Base-by-base conservation (phyloP, 2,888 invertebrate genomes). In the Agelastica alni region DNA sequence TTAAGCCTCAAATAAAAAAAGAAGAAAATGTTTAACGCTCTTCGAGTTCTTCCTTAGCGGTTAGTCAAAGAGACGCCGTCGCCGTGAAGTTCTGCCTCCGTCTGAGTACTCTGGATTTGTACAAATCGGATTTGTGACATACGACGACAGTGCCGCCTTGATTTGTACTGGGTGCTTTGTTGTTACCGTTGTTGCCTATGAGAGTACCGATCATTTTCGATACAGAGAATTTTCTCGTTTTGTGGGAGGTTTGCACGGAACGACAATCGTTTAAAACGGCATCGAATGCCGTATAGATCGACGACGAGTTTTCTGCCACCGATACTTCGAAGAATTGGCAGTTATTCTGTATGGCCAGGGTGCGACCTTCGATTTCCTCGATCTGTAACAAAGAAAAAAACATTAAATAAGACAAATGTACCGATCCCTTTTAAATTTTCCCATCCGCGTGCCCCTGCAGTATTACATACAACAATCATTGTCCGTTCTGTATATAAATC, bases 281-380 rank as follows among this genome's bases (percentile, higher is more conserved):
- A 71, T 89, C 88, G 67, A 91, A 87, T 52, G 88, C 85, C 41
- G 86, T 82, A 75, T 88, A 88, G 37, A 90, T 83, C 65, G 85
- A 85, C 10, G 85, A 83, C 16, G 85, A 86, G 76, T 89, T 89
- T 74, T 90, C 89, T 0, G 89, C 89, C 4, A 89, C 89, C 14
- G 89, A 88, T n/a, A 89, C 86, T 76, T 91, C 90, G 76, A 86
- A 85, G 77, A 90, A 91, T 43, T 85, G 87, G 61, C 87, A 86
- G 13, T 85, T 83, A 71, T 85, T 81, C 52, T 85, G 83, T 31
- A 85, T 80, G 32, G 88, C 87, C 28, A 85, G 73, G 18, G 84
- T 80, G 64, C 86, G 83, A 12, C 88, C 90, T 71, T 89, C 89
- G 51, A 84, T 82, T 70, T 86, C 85, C 36, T 85, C 82, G 53